Evolutionary conservation across 2,888 invertebrate genomes (phyloP), one percentile per base, ranked within the genome.

Genomic region (Colostygia pectinataria): DNA sequence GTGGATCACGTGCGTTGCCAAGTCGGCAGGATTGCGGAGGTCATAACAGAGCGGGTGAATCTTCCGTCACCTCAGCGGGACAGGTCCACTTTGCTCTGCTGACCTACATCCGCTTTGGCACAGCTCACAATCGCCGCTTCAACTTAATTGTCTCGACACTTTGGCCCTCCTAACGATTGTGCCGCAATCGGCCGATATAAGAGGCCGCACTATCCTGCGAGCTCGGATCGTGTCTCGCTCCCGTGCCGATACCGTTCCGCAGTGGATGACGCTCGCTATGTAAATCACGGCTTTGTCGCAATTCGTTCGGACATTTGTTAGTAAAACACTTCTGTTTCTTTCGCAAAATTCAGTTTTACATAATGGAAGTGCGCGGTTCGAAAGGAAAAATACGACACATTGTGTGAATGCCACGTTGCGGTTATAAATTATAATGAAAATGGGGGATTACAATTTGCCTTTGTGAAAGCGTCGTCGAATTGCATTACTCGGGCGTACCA

Each of bases 81-180:
- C 79, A 74, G 76, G 84, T 83, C 87, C 87, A 85, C 87, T 84
- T 75, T 65, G 79, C 74, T 66, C 76, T 73, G 76, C 80, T 89
- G 90, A 90, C 90, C 90, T 89, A 90, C 75, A 87, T 89, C 83
- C 83, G 87, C 85, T 85, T 89, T 90, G 90, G 90, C 90, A 90
- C 79, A 79, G 89, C 73, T 84, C 84, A 84, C 89, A 87, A 88
- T 89, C 88, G 72, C 82, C 86, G 89, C 89, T 89, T 87, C 87
- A 87, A 85, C 88, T 89, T 90, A 90, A 90, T 90, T 90, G 88
- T 90, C 79, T 81, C 85, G 87, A 86, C 89, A 89, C 90, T 89
- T 81, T 76, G 83, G 77, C 82, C 78, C 78, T 83, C 84, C 84
- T 90, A 90, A 89, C 88, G 88, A 90, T 80, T 81, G 80, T 77